Evolutionary conservation across 1,140 invertebrate species (phyloP).

Genomic region (Stegodyphus mimosarum): DNA sequence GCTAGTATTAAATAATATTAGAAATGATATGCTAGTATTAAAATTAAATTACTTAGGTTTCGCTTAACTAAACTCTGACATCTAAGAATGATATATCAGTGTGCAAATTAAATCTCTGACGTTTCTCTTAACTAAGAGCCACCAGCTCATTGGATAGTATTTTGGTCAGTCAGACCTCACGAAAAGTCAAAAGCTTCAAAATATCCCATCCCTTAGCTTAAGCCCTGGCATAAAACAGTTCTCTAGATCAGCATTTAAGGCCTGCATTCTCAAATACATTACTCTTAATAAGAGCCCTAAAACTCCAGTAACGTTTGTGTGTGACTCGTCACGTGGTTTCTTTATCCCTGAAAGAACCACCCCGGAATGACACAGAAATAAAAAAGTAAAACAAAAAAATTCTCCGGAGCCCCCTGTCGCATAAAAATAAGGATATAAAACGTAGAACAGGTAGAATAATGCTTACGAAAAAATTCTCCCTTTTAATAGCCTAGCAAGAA

Average conservation of each 20-base stretch:
- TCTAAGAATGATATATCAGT: too few relatives aligned
- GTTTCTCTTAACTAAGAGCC: too few relatives aligned
- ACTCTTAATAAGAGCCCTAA: constrained; percentile 15
- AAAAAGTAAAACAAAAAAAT: constrained; percentile 15
- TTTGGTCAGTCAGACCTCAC: not conserved
- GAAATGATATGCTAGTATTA: too few relatives aligned
- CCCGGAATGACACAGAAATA: constrained; percentile 39
- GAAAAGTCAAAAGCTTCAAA: constrained; percentile 2
- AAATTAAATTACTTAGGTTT: too few relatives aligned
- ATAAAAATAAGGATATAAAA: constrained; percentile 34
- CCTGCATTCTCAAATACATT: constrained; percentile 34
- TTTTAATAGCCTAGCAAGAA: constrained; percentile 11
- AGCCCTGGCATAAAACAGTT: constrained; percentile 27
- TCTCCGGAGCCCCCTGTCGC: not conserved
- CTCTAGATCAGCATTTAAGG: constrained; percentile 29
- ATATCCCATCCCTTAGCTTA: constrained; percentile 4
- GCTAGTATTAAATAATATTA: too few relatives aligned
- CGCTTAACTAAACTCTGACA: too few relatives aligned
- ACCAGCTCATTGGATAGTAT: not conserved
- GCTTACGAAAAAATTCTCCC: constrained; percentile 15
- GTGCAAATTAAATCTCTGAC: too few relatives aligned
- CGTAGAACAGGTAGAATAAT: not conserved
- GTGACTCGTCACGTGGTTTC: constrained; percentile 35
- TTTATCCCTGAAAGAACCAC: constrained; percentile 9
- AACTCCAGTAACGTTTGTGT: constrained; percentile 30